Conservation (phyloP, 2,797 vertebrate genomes). For the Choloepus didactylus region DNA sequence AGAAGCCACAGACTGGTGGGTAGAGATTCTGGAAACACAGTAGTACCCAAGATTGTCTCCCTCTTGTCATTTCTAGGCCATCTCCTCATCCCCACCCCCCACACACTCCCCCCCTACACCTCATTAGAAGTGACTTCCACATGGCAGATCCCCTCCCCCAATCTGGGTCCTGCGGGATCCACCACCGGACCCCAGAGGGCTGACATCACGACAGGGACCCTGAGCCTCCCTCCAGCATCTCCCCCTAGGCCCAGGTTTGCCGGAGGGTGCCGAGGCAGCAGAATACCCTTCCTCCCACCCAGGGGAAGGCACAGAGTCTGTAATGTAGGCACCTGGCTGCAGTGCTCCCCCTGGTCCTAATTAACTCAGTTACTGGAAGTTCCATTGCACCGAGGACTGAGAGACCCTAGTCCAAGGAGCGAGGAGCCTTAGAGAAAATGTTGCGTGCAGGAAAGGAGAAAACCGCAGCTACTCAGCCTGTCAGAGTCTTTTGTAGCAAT, state of each 20-base stretch:
- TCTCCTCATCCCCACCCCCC: no score
- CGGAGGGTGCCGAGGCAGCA: background rate
- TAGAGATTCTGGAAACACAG: background rate
- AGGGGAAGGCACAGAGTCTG: background rate
- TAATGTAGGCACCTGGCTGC: background rate
- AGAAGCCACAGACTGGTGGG: background rate
- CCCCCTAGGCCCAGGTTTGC: background rate
- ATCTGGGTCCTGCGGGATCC: background rate
- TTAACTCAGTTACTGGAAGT: constrained; percentile 16
- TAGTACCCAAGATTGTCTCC: background rate
- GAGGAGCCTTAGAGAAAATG: background rate
- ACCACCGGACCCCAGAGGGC: background rate
- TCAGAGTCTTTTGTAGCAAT: fast-evolving
- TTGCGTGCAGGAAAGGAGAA: background rate
- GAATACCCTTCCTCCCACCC: background rate
- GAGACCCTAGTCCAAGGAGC: background rate
- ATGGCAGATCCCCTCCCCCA: background rate
- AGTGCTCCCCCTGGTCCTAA: background rate
- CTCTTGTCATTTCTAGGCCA: background rate
- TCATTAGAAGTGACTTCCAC: background rate
- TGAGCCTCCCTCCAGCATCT: background rate
- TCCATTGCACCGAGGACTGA: background rate
- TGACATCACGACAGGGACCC: background rate
- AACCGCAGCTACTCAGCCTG: background rate
- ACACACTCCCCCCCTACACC: background rate